Base-by-base conservation (phyloP, 2,888 invertebrate genomes). In the Orthosia gracilis region DNA sequence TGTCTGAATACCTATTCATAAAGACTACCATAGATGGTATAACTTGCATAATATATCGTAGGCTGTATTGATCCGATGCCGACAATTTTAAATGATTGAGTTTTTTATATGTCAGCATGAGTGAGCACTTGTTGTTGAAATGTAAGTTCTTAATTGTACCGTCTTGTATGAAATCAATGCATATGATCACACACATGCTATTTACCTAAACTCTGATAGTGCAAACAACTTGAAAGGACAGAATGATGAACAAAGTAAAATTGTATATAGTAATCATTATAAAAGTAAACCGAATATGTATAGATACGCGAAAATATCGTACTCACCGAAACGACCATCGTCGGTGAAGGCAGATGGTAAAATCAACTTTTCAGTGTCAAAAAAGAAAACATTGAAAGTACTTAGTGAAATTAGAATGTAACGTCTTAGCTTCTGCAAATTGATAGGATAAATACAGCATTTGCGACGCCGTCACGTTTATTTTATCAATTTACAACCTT, bases 1-100 rank as follows among this genome's bases (percentile, higher is more conserved):
- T 93, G 93, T 91, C 91, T 91, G 91, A 92, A 91, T 91, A 91
- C 88, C 90, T 93, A 94, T 94, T 93, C 92, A 92, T 89, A 88
- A 85, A 88, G 83, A 87, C 87, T 85, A 85, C 87, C 89, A 90
- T 89, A 88, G 89, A 89, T 89, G 88, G 89, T 80, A 78, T 75
- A 47, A 88, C 87, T 94, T 94, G 90, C 90, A 87, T 90, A 92
- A 93, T 57, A 45, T 61, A 45, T 45, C 75, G 83, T 82, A 85
- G 86, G 83, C 83, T 82, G 82, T 85, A 83, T 88, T 88, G 85
- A 89, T 88, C 69, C 52, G 57, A 67, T 76, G 73, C 64, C 77
- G 73, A 65, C 82, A 82, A 76, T 78, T 85, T 83, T 80, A 85
- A 83, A 76, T 81, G 76, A 82, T 76, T 70, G 54, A 69, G 59